Evolutionary conservation across 1,140 invertebrate genomes (phyloP).

Genomic region (Drosophila littoralis): DNA sequence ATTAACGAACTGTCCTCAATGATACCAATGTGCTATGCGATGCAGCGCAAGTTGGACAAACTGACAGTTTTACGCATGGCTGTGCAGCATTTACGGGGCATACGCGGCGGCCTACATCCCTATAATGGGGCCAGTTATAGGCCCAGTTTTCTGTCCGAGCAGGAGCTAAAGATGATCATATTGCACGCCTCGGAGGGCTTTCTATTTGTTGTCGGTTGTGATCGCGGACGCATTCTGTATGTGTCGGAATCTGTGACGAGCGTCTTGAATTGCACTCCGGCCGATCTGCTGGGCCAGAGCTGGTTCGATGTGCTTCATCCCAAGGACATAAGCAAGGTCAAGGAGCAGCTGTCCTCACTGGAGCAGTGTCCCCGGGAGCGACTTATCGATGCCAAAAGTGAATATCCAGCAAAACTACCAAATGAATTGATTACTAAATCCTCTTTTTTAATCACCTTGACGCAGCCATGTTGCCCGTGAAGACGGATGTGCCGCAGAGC

Average conservation of each 20-base stretch:
- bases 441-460: neutral
- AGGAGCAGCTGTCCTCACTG: slow-evolving; percentile 96
- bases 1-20: slow-evolving; percentile 95
- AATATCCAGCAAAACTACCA: slow-evolving; percentile 65
- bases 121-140: slow-evolving; percentile 93
- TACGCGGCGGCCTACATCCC: slow-evolving; percentile 89
- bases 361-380: slow-evolving; percentile 94
- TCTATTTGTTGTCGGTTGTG: slow-evolving; percentile 96
- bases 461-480: slow-evolving; percentile 95
- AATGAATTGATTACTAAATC: neutral
- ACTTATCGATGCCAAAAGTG: slow-evolving; percentile 97
- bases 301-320: slow-evolving; percentile 98
- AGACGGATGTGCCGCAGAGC: slow-evolving; percentile 92
- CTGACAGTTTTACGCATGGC: slow-evolving; percentile 97
- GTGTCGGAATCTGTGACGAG: slow-evolving; percentile 95
- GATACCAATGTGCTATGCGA: slow-evolving; percentile 96
- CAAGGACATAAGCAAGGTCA: slow-evolving; percentile 97
- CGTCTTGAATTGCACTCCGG: slow-evolving; percentile 93
- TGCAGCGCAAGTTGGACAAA: slow-evolving; percentile 97
- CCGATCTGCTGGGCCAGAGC: slow-evolving; percentile 95
- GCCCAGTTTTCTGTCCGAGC: slow-evolving; percentile 94
- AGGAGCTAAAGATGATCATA: slow-evolving; percentile 93
- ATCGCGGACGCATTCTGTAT: slow-evolving; percentile 94
- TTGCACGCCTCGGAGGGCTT: slow-evolving; percentile 95
- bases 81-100: slow-evolving; percentile 95